phyloP scores from a whole-genome alignment of 1,140 invertebrate genomes.

The Bacillus rossius region DNA sequence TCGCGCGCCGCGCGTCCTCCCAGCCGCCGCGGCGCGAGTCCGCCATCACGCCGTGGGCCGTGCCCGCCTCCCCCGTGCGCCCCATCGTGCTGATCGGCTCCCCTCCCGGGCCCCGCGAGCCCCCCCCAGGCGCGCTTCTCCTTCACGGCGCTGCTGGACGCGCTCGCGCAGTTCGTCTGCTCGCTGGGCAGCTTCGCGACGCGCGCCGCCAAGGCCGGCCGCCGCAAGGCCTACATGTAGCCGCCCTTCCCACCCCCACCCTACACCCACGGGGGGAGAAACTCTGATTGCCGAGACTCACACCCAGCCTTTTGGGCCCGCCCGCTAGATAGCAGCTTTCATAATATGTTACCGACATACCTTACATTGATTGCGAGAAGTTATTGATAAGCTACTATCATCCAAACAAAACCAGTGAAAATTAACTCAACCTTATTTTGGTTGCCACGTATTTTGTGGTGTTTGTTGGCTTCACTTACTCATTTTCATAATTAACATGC shows the following conservation, averaged over 20 bases:
- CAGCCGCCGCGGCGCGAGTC: slow-evolving; percentile 8
- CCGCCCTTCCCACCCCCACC: too few species aligned
- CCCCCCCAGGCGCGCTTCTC: neutral
- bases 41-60: neutral
- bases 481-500: too few species aligned
- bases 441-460: too few species aligned
- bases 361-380: too few species aligned
- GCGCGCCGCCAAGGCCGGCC: slow-evolving; percentile 40
- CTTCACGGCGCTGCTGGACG: slow-evolving; percentile 28
- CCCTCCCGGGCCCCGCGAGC: neutral
- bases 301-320: too few species aligned
- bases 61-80: neutral
- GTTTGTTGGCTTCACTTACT: too few species aligned
- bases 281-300: neutral
- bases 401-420: too few species aligned
- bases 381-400: too few species aligned
- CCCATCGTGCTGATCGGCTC: neutral
- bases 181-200: slow-evolving; percentile 42
- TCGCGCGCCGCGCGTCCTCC: neutral
- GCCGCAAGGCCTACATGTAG: slow-evolving; percentile 3
- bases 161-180: slow-evolving; percentile 42
- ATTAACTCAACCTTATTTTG: too few species aligned
- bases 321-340: too few species aligned
- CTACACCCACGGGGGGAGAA: slow-evolving; percentile 17
- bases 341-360: too few species aligned